Conservation (phyloP, 2,888 invertebrate species). For the Acronicta alni region DNA sequence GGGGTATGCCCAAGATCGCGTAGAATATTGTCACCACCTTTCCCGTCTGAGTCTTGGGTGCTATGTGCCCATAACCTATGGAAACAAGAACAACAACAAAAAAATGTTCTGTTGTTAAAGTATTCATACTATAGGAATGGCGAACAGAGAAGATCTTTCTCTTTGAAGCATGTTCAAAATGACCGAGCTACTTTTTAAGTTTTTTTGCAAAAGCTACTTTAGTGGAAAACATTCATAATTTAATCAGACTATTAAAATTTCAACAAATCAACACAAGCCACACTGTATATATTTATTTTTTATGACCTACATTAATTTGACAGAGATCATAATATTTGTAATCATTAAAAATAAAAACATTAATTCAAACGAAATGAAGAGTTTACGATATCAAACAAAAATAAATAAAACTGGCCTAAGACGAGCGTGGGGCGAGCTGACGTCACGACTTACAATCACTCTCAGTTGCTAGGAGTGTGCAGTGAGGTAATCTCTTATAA, state of each 20-base stretch:
- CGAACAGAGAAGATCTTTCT: too few relatives aligned
- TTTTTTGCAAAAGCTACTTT: too few relatives aligned
- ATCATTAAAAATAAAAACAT: background rate
- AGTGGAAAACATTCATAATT: too few relatives aligned
- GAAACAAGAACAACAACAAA: too few relatives aligned
- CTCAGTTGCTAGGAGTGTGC: background rate
- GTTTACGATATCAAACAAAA: background rate
- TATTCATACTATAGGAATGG: too few relatives aligned
- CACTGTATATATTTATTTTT: background rate
- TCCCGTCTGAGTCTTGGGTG: conserved; percentile 97
- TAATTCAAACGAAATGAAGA: conserved; percentile 14
- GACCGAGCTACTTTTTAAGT: too few relatives aligned
- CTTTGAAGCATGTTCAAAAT: too few relatives aligned
- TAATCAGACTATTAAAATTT: too few relatives aligned
- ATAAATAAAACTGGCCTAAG: background rate
- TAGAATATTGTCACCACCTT: conserved; percentile 98
- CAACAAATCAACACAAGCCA: too few relatives aligned
- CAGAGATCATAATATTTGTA: conserved; percentile 5
- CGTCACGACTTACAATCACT: conserved; percentile 6
- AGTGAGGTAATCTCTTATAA: conserved; percentile 24
- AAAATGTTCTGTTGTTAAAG: too few relatives aligned
- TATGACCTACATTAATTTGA: background rate
- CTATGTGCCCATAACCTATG: conserved; percentile 97
- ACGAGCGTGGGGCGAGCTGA: background rate
- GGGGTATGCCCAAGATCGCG: conserved; percentile 97